These are phyloP conservation scores for Helostoma temminkii DNA, from an alignment of 2,797 vertebrate species.

Conservation along the genomic window DNA sequence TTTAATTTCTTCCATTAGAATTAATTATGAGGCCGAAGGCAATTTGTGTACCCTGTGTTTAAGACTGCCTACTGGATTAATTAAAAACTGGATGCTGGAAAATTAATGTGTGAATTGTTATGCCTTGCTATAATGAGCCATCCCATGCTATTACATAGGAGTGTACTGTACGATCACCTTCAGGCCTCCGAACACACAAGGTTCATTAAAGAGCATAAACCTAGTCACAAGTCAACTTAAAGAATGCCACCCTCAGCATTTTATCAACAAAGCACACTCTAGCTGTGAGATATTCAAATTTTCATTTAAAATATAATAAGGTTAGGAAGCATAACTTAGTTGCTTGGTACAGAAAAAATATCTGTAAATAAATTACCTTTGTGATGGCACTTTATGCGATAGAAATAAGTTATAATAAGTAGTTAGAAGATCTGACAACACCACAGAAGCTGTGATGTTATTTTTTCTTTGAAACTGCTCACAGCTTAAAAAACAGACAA, in stretches of 20 bases:
- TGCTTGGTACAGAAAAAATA: not conserved
- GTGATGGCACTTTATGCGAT: conserved; percentile 24
- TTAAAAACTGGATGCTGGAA: conserved; percentile 92
- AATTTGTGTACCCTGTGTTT: conserved; percentile 89
- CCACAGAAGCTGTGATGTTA: conserved; percentile 21
- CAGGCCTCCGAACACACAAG: conserved; percentile 83
- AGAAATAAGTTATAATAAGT: too few relatives aligned
- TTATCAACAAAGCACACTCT: conserved; percentile 53
- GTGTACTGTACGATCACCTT: conserved; percentile 86
- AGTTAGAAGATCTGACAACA: conserved; percentile 29
- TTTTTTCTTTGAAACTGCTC: conserved; percentile 23
- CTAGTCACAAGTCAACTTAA: conserved; percentile 79
- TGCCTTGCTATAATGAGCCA: conserved; percentile 88
- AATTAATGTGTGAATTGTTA: conserved; percentile 90
- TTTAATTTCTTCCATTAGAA: conserved; percentile 90
- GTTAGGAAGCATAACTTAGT: conserved; percentile 35
- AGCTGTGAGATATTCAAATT: conserved; percentile 56
- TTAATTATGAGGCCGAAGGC: conserved; percentile 90
- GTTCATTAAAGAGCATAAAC: conserved; percentile 83
- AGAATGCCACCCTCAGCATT: conserved; percentile 74
- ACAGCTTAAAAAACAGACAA: conserved; percentile 28
- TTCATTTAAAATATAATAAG: conserved; percentile 50
- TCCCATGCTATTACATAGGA: conserved; percentile 87
- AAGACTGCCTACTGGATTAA: conserved; percentile 91
- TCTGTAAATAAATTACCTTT: conserved; percentile 29